Conservation (phyloP, 1,140 invertebrate species). For the Teleopsis dalmanni region DNA sequence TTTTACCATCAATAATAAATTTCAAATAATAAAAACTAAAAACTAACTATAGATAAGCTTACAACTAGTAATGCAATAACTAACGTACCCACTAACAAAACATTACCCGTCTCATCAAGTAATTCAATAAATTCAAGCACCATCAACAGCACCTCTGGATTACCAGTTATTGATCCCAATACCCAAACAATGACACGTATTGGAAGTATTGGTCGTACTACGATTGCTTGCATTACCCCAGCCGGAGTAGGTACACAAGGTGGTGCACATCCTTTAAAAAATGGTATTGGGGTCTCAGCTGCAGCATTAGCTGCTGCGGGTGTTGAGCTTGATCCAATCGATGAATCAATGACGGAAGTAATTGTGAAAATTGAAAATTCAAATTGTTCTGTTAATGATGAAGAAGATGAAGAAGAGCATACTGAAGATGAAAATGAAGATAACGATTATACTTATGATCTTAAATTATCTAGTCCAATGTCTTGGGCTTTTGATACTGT, state of each 20-base stretch:
- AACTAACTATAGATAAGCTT: neutral
- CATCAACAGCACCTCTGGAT: slow-evolving; percentile 12
- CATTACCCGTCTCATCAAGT: neutral
- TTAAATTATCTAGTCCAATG: slow-evolving; percentile 37
- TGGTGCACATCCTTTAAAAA: slow-evolving; percentile 19
- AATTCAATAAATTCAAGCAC: too few relatives aligned
- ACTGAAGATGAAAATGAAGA: slow-evolving; percentile 13
- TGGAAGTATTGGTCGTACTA: slow-evolving; percentile 38
- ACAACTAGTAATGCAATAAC: too few relatives aligned
- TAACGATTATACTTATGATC: slow-evolving; percentile 22
- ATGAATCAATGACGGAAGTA: slow-evolving; percentile 38
- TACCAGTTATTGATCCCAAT: neutral
- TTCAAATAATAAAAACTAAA: neutral
- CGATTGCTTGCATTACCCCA: slow-evolving; percentile 35
- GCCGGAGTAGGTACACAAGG: slow-evolving; percentile 3
- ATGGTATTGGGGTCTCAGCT: slow-evolving; percentile 34
- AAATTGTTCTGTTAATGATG: slow-evolving; percentile 26
- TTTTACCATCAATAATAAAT: neutral
- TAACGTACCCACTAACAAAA: slow-evolving; percentile 2
- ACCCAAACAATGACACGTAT: slow-evolving; percentile 32
- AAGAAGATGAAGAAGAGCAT: slow-evolving; percentile 22
- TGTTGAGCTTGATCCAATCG: slow-evolving; percentile 36
- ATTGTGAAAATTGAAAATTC: slow-evolving; percentile 41
- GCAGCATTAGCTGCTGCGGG: slow-evolving; percentile 35
- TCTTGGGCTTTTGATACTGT: slow-evolving; percentile 41